A percentile compares a stretch with the other conserved stretches of the same genome.
Evolutionary conservation across 2,797 vertebrate species (phyloP).

Genomic region (Neosalanx taihuensis): DNA sequence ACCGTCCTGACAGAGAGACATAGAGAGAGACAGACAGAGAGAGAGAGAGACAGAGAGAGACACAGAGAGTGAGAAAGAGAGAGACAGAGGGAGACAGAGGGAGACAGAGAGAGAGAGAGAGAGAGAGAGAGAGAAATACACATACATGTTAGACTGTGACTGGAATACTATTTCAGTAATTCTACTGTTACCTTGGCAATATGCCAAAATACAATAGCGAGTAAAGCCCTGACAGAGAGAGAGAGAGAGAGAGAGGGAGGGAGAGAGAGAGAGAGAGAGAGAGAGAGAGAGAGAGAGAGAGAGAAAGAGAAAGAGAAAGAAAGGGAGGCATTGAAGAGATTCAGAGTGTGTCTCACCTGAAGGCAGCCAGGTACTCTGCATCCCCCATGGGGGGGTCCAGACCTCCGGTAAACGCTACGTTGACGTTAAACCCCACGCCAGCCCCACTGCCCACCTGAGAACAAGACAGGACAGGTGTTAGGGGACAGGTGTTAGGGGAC

Average conservation of each 20-base stretch:
- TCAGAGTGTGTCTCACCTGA: constrained; percentile 77
- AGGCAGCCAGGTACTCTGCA: constrained; percentile 88
- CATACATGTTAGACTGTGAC: too few relatives aligned
- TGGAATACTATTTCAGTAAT: too few relatives aligned
- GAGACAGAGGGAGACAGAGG: background rate
- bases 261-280: too few relatives aligned
- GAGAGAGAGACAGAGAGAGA: constrained; percentile 31
- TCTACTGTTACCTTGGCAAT: too few relatives aligned
- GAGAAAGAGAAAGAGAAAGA: too few relatives aligned
- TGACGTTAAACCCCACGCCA: constrained; percentile 91
- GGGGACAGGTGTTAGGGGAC: too few relatives aligned
- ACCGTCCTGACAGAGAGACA: constrained; percentile 75
- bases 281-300: too few relatives aligned
- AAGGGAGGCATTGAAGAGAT: too few relatives aligned
- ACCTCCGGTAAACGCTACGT: constrained; percentile 94
- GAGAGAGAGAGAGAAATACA: background rate
- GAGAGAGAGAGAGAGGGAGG: too few relatives aligned
- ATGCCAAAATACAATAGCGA: too few relatives aligned
- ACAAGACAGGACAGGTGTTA: background rate
- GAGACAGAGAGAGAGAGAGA: constrained; percentile 26
- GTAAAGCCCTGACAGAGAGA: too few relatives aligned
- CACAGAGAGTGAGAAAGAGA: constrained; percentile 2
- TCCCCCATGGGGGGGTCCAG: constrained; percentile 95
- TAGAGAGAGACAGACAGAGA: constrained; percentile 20
- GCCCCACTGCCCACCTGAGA: constrained; percentile 88